Conservation (phyloP, 1,140 invertebrate species). For the Drosophila sp. region DNA sequence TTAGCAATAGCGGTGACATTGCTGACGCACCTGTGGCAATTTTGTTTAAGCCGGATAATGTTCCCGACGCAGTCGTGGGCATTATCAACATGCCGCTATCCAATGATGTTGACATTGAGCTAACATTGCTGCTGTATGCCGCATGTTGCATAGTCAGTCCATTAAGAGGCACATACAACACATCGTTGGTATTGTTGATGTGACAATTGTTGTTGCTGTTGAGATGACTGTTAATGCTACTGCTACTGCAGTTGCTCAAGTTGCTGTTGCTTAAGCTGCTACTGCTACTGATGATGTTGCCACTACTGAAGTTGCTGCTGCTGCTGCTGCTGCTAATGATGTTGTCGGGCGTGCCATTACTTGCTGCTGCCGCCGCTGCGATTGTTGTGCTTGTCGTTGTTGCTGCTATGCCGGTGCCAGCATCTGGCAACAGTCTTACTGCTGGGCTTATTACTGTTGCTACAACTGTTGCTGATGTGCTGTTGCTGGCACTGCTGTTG, state of each 20-base stretch:
- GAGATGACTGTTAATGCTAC: slow-evolving; percentile 2
- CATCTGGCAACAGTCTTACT: slow-evolving; percentile 3
- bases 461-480: slow-evolving; percentile 3
- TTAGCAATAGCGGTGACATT: slow-evolving; percentile 48
- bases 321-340: neutral
- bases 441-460: slow-evolving; percentile 1
- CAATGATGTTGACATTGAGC: slow-evolving; percentile 37
- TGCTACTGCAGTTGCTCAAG: slow-evolving; percentile 15
- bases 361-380: slow-evolving; percentile 12
- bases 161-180: slow-evolving; percentile 65
- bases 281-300: neutral
- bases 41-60: slow-evolving; percentile 12
- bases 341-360: neutral
- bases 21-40: neutral
- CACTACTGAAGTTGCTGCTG: slow-evolving; percentile 1
- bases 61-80: slow-evolving; percentile 14
- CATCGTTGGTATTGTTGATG: slow-evolving; percentile 31
- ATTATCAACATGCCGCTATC: slow-evolving; percentile 46
- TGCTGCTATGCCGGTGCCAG: neutral
- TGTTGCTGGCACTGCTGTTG: slow-evolving; percentile 7
- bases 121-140: slow-evolving; percentile 67
- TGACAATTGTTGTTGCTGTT: slow-evolving; percentile 10
- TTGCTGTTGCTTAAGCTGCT: neutral
- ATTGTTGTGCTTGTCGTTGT: slow-evolving; percentile 5
- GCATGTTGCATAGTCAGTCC: slow-evolving; percentile 65